Conservation (phyloP, 2,888 invertebrate genomes). For the Melikaiella ostensackeni region DNA sequence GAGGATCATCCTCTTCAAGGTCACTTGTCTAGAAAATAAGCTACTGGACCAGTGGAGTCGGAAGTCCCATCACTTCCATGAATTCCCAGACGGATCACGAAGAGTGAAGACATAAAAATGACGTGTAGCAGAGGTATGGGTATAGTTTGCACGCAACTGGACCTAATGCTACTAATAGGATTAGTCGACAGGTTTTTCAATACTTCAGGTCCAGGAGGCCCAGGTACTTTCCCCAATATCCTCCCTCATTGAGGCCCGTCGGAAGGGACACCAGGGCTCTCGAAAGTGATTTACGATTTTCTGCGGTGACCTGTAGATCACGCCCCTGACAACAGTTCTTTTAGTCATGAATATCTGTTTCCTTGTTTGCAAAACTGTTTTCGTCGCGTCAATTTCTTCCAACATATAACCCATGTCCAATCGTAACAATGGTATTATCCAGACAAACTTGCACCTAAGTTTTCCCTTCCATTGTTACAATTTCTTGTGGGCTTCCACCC, state of each 20-base stretch:
- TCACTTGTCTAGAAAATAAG: constrained; percentile 5
- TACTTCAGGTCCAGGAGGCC: constrained; percentile 59
- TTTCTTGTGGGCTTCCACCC: background rate
- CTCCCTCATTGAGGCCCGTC: constrained; percentile 43
- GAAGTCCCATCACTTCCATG: constrained; percentile 44
- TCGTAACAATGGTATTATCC: background rate
- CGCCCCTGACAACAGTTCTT: constrained; percentile 51
- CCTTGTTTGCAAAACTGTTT: constrained; percentile 36
- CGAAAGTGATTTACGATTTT: constrained; percentile 65
- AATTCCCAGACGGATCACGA: constrained; percentile 43
- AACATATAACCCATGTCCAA: background rate
- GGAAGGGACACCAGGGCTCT: constrained; percentile 43
- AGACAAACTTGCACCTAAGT: background rate
- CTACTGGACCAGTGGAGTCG: constrained; percentile 12
- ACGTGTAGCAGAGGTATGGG: constrained; percentile 24
- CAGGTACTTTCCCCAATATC: constrained; percentile 47
- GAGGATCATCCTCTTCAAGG: constrained; percentile 28
- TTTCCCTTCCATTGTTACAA: background rate
- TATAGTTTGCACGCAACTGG: constrained; percentile 57
- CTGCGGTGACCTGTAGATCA: constrained; percentile 66
- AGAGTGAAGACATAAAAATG: constrained; percentile 23
- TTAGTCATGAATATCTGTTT: constrained; percentile 43
- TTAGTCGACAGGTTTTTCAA: constrained; percentile 68
- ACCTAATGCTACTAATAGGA: constrained; percentile 66
- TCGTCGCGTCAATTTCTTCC: background rate